phyloP scores from a whole-genome alignment of 2,888 invertebrate genomes.

The Tipula lateralis region DNA sequence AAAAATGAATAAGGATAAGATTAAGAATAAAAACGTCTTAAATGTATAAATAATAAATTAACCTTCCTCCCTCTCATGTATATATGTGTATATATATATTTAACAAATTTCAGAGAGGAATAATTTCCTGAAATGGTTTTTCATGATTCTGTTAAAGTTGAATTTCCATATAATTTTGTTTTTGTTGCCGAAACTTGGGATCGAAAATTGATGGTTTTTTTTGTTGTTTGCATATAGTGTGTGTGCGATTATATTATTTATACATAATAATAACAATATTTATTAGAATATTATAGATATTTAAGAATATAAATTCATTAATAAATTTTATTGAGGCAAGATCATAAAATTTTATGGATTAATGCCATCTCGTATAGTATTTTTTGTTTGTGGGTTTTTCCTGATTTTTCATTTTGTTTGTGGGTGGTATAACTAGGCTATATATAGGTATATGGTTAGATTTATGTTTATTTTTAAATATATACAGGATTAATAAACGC shows the following conservation, averaged over 20 bases:
- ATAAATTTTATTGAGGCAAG: neutral
- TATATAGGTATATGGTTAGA: too few relatives aligned
- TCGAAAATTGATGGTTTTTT: neutral
- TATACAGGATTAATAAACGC: too few relatives aligned
- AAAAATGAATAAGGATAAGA: constrained; percentile 26
- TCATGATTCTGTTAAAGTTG: constrained; percentile 27
- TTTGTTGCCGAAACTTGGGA: neutral
- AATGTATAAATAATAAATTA: constrained; percentile 29
- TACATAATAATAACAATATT: neutral
- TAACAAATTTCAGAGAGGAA: constrained; percentile 32
- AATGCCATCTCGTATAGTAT: neutral
- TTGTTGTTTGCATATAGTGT: constrained; percentile 19
- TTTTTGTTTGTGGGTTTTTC: neutral
- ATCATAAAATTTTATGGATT: neutral
- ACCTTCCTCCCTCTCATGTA: neutral
- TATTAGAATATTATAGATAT: neutral
- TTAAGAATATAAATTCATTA: neutral
- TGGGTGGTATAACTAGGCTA: neutral
- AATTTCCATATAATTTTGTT: neutral
- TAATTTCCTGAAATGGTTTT: constrained; percentile 33
- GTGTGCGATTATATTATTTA: neutral
- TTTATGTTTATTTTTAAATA: too few relatives aligned
- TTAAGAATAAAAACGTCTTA: constrained; percentile 28
- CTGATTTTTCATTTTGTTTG: neutral
- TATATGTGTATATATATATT: constrained; percentile 25